These are phyloP conservation scores for Atta texana DNA, from an alignment of 1,140 invertebrate genomes.

Conservation along the genomic window DNA sequence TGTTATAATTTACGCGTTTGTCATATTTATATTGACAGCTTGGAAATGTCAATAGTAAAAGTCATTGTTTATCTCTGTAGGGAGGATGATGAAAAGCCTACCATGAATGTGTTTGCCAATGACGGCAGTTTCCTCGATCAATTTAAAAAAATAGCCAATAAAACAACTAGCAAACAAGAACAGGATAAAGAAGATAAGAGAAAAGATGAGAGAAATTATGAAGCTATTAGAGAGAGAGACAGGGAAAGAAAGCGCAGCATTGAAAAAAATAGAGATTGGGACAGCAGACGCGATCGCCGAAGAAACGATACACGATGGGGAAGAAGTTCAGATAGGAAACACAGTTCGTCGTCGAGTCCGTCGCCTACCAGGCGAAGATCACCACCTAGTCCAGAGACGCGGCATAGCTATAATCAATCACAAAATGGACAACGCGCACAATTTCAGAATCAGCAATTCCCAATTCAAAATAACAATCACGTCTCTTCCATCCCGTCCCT, in stretches of 20 bases:
- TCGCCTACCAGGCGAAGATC: conserved; percentile 79
- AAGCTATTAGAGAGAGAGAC: conserved; percentile 74
- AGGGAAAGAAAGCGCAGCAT: conserved; percentile 81
- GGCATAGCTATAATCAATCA: conserved; percentile 78
- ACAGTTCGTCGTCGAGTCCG: conserved; percentile 82
- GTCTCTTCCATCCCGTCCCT: conserved; percentile 78
- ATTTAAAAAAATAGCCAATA: conserved; percentile 90
- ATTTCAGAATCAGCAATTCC: conserved; percentile 74
- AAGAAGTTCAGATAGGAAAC: conserved; percentile 77
- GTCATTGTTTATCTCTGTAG: conserved; percentile 65
- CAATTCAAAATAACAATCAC: conserved; percentile 74
- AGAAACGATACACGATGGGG: conserved; percentile 81
- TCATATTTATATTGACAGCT: neutral
- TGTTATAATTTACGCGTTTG: neutral
- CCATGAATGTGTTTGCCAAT: conserved; percentile 91
- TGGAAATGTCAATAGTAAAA: neutral
- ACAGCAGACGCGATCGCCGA: conserved; percentile 80
- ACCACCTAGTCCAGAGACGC: conserved; percentile 77
- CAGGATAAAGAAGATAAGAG: conserved; percentile 76
- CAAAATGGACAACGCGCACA: conserved; percentile 74
- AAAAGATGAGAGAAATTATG: conserved; percentile 81
- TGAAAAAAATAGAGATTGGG: conserved; percentile 80
- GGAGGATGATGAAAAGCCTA: conserved; percentile 82
- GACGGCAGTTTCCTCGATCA: conserved; percentile 94
- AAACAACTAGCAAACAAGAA: conserved; percentile 66